Evolutionary conservation across 2,113 vertebrate genomes (phyloP).

Genomic region (Hippocampus comes): DNA sequence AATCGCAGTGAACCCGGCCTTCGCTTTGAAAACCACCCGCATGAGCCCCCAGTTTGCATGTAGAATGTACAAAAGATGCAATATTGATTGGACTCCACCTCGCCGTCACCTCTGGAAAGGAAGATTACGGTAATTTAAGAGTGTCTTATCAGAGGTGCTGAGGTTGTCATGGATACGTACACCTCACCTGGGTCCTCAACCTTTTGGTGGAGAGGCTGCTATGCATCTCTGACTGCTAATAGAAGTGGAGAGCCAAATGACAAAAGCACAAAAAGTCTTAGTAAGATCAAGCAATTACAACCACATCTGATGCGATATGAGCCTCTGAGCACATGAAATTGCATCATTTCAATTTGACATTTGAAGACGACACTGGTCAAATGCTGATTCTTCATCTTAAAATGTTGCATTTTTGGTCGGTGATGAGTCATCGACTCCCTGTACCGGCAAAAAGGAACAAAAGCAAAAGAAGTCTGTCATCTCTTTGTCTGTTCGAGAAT

Average conservation of each 20-base stretch:
- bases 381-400: too few species aligned
- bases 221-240: not conserved
- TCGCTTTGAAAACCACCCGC: not conserved
- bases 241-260: not conserved
- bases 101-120: not conserved
- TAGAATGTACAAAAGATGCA: not conserved
- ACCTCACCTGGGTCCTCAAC: not conserved
- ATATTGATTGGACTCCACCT: not conserved
- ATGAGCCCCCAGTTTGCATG: not conserved
- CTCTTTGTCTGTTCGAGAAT: too few species aligned
- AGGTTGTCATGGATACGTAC: not conserved
- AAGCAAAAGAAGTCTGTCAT: too few species aligned
- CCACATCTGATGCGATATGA: not conserved
- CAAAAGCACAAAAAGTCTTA: not conserved
- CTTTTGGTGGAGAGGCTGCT: not conserved
- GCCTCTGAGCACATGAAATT: not conserved
- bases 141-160: not conserved
- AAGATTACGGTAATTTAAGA: slow-evolving; percentile 1
- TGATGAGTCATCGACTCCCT: too few species aligned
- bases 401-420: too few species aligned
- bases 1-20: not conserved
- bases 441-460: too few species aligned
- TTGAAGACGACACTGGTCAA: too few species aligned
- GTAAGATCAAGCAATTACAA: not conserved
- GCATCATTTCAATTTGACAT: too few species aligned